Evolutionary conservation across 2,797 vertebrate species (phyloP).

Genomic region (Sebastes cheni): DNA sequence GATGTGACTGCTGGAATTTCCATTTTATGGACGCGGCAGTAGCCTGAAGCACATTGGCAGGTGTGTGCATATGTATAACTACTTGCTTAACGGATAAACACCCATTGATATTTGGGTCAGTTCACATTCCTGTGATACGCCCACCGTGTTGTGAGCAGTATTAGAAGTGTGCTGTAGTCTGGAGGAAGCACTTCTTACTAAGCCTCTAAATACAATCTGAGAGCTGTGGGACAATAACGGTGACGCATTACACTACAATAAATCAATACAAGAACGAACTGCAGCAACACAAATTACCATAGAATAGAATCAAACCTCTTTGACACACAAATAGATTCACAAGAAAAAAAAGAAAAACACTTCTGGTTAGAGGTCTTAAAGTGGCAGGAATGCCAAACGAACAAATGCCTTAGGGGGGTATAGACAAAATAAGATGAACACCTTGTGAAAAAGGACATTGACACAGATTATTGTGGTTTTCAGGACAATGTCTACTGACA

Average conservation of each 20-base stretch:
- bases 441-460: background rate
- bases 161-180: background rate
- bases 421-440: background rate
- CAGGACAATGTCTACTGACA: background rate
- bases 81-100: conserved; percentile 21
- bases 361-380: background rate
- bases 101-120: conserved; percentile 33
- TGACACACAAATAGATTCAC: background rate
- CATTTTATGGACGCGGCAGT: conserved; percentile 17
- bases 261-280: background rate
- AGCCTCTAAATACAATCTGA: background rate
- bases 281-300: background rate
- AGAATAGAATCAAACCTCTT: background rate
- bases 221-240: background rate
- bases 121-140: conserved; percentile 17
- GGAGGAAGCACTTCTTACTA: background rate
- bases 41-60: conserved; percentile 36
- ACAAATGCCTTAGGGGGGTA: background rate
- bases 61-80: conserved; percentile 17
- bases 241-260: background rate
- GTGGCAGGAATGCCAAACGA: background rate
- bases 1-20: conserved; percentile 56
- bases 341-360: background rate
- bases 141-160: background rate
- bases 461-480: background rate